Evolutionary conservation across 2,888 invertebrate species (phyloP), one percentile per base, ranked within the genome.

Genomic region (Teleogryllus oceanicus): DNA sequence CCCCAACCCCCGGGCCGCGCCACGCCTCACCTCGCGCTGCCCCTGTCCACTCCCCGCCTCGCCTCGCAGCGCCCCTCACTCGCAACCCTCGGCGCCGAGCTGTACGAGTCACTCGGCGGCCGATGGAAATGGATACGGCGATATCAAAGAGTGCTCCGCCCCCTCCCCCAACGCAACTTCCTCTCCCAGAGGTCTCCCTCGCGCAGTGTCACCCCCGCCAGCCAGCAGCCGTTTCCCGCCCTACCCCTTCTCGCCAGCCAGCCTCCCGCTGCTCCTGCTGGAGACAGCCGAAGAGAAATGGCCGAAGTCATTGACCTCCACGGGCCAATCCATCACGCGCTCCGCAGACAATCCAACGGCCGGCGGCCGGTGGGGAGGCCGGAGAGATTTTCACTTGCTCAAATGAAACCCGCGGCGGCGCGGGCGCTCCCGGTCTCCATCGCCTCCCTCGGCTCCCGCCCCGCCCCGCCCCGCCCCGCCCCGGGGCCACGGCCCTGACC

Each of bases 281-380:
- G 81, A 80, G 77, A 79, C 81, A 80, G 80, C 80, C 77, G 75
- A 79, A 82, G 81, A 89, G 89, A 89, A 90, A 90, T 89, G 88
- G 89, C 89, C 88, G 88, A 88, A 89, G 89, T 89, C 89, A 89
- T 89, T 89, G 90, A 89, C 89, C 90, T 89, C 89, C 88, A 87
- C 88, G 89, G 88, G 87, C 89, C 89, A 87, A 89, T 90, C 89
- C 89, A 89, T 87, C 87, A 87, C 37, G 77, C 50, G 77, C 50
- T 77, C 16, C 62, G 62, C 62, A 62, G 62, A 62, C 77, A 77
- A 77, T 77, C 77, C 77, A 77, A 77, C 76, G 76, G 21, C 24
- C 24, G 77, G 77, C n/a, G 50, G 62, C 62, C 62, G n/a, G 62
- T n/a, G n/a, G 62, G 62, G 16, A 62, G 62, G 16, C 16, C n/a